Evolutionary conservation across 2,888 invertebrate species (phyloP).

Genomic region (Synanthedon vespiformis): DNA sequence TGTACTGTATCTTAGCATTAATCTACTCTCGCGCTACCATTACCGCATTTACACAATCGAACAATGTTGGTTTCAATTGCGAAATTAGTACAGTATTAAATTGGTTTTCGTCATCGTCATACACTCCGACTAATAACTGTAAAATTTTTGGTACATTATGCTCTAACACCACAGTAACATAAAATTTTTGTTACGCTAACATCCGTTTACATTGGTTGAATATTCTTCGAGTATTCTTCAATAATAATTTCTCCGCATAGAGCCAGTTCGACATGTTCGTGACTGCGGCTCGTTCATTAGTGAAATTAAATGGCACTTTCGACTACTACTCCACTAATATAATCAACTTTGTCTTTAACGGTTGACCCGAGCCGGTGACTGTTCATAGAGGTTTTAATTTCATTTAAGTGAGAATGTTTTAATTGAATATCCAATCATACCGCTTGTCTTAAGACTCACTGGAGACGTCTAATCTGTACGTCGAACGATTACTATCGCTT

Average conservation of each 20-base stretch:
- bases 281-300: slow-evolving; percentile 35
- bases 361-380: neutral
- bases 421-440: neutral
- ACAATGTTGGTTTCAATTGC: slow-evolving; percentile 51
- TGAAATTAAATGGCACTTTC: slow-evolving; percentile 37
- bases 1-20: slow-evolving; percentile 19
- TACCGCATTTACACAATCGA: slow-evolving; percentile 55
- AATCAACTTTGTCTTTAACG: slow-evolving; percentile 4
- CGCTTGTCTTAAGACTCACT: neutral
- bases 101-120: slow-evolving; percentile 55
- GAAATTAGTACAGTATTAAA: slow-evolving; percentile 53
- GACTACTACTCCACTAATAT: slow-evolving; percentile 24
- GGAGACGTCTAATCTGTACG: slow-evolving; percentile 14
- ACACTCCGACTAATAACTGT: slow-evolving; percentile 33
- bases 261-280: slow-evolving; percentile 19
- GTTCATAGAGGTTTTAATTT: neutral
- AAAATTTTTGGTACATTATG: slow-evolving; percentile 31
- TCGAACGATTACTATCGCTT: slow-evolving; percentile 47
- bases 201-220: slow-evolving; percentile 2
- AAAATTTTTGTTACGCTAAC: slow-evolving; percentile 4
- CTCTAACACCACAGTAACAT: neutral
- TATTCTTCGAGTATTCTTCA: slow-evolving; percentile 5
- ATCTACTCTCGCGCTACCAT: slow-evolving; percentile 35
- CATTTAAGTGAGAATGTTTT: neutral
- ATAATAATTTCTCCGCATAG: neutral